Percentiles rank a stretch among this genome's conserved stretches.
Conservation (phyloP, 2,888 invertebrate species). For the Crocallis elinguaria region DNA sequence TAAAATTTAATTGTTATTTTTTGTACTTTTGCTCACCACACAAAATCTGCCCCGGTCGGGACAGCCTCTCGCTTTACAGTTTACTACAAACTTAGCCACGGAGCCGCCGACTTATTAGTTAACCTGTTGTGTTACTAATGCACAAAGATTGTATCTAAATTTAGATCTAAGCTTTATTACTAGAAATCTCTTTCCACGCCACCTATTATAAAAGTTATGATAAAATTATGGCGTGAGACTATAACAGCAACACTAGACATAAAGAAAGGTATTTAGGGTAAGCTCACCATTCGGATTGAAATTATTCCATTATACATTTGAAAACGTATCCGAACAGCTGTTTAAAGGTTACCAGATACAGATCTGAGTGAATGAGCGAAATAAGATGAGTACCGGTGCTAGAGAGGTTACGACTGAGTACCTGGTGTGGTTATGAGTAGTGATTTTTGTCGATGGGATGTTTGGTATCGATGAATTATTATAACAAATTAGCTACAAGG, state of each 20-base stretch:
- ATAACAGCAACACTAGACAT: neutral
- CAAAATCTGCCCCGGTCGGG: no score
- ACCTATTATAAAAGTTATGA: neutral
- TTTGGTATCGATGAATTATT: neutral
- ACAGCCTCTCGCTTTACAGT: no score
- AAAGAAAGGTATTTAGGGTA: constrained; percentile 2
- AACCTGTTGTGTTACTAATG: no score
- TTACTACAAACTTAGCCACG: no score
- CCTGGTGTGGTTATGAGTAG: constrained; percentile 17
- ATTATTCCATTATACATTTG: constrained; percentile 14
- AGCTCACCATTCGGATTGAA: constrained; percentile 7
- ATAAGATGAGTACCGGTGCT: constrained; percentile 49
- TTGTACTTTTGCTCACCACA: no score
- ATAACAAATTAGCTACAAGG: no score
- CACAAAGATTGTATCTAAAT: no score
- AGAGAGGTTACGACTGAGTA: constrained; percentile 56
- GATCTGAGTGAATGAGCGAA: constrained; percentile 50
- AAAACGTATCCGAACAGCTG: constrained; percentile 38
- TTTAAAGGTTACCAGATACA: constrained; percentile 54
- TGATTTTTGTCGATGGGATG: constrained; percentile 14
- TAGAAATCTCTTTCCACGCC: neutral
- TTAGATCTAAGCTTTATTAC: no score
- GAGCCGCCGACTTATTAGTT: no score
- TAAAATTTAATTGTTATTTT: no score
- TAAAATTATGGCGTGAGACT: neutral